A percentile compares a stretch with the other conserved stretches of the same genome.
Evolutionary conservation across 2,888 invertebrate species (phyloP).

Genomic region (Drosophila phalerata): DNA sequence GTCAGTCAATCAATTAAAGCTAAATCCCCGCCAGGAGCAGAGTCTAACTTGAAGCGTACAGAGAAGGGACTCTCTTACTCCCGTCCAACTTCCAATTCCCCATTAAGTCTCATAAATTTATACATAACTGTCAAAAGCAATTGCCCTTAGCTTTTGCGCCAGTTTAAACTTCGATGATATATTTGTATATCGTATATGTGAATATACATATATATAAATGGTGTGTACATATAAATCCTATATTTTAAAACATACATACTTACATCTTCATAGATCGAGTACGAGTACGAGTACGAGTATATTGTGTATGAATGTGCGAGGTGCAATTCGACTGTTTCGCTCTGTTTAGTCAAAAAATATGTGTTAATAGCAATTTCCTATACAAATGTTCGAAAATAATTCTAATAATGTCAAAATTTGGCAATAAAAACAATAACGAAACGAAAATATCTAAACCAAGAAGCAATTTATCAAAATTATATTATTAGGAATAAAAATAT

Average conservation of each 20-base stretch:
- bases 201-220: conserved; percentile 16
- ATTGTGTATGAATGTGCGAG: conserved; percentile 34
- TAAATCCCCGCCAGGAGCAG: conserved; percentile 33
- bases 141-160: conserved; percentile 81
- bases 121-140: conserved; percentile 82
- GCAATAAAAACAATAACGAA: too few species aligned
- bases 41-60: conserved; percentile 37
- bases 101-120: conserved; percentile 81
- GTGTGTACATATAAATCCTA: conserved; percentile 22
- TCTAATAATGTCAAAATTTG: too few species aligned
- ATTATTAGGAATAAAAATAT: too few species aligned
- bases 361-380: too few species aligned
- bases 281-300: conserved; percentile 21
- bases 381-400: too few species aligned
- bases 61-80: not conserved
- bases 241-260: conserved; percentile 31
- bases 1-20: conserved; percentile 76
- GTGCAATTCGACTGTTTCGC: not conserved
- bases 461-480: too few species aligned
- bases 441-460: too few species aligned
- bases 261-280: conserved; percentile 28
- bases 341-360: not conserved
- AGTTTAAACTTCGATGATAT: conserved; percentile 81
- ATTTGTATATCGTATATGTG: conserved; percentile 66
- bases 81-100: conserved; percentile 60